A percentile compares a stretch with the other conserved stretches of the same genome.
phyloP scores from a whole-genome alignment of 2,888 invertebrate genomes.

The Tineola bisselliella region DNA sequence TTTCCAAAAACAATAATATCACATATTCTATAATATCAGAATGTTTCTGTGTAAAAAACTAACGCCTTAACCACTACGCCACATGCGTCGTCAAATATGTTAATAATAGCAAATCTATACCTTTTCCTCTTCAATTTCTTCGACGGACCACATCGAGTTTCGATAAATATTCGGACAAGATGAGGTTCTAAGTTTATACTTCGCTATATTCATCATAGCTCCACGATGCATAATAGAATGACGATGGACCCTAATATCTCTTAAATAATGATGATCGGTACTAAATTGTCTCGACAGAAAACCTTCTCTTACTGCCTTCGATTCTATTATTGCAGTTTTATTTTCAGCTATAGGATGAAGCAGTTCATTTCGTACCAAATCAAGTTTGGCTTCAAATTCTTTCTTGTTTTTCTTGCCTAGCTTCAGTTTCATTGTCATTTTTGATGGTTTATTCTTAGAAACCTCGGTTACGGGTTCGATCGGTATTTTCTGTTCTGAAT shows the following conservation, averaged over 20 bases:
- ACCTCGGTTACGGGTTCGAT: conserved; percentile 34
- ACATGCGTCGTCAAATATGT: too few relatives aligned
- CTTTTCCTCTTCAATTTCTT: conserved; percentile 76
- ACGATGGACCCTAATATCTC: conserved; percentile 76
- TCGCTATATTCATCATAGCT: conserved; percentile 85
- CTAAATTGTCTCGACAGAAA: conserved; percentile 64
- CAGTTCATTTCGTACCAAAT: conserved; percentile 45
- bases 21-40: too few relatives aligned
- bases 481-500: conserved; percentile 71
- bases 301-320: conserved; percentile 27
- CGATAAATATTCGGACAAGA: conserved; percentile 92
- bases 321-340: conserved; percentile 40
- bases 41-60: too few relatives aligned
- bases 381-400: conserved; percentile 48
- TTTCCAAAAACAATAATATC: too few relatives aligned
- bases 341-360: conserved; percentile 57
- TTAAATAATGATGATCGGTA: conserved; percentile 74
- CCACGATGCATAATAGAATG: conserved; percentile 89
- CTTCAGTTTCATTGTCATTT: conserved; percentile 72
- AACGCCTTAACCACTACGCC: too few relatives aligned
- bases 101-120: too few relatives aligned
- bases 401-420: conserved; percentile 38
- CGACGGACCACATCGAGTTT: conserved; percentile 86
- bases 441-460: conserved; percentile 62
- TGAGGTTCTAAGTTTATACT: conserved; percentile 85